Conservation (phyloP, 2,888 invertebrate genomes). For the Agrotis ipsilon region DNA sequence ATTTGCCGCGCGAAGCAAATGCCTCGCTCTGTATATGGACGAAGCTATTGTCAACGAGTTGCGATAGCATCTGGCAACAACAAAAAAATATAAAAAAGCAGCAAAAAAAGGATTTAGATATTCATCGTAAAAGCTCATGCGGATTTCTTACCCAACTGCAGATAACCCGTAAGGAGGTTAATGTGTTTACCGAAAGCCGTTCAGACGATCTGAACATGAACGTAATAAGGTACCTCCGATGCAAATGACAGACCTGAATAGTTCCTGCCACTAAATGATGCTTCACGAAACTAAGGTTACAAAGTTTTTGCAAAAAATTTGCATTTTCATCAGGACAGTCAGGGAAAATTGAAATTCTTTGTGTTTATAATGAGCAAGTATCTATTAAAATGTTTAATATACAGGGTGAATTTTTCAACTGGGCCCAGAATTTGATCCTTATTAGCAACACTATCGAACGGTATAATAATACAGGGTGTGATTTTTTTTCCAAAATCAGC, state of each 20-base stretch:
- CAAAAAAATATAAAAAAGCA: background rate
- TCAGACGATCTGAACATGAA: slow-evolving; percentile 45
- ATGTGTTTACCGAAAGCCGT: slow-evolving; percentile 56
- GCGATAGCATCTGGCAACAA: background rate
- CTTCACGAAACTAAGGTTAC: slow-evolving; percentile 16
- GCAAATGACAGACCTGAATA: slow-evolving; percentile 55
- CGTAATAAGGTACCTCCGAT: slow-evolving; percentile 55
- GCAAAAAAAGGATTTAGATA: slow-evolving; percentile 14
- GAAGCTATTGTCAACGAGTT: background rate
- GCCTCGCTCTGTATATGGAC: too few species aligned
- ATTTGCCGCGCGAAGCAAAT: too few species aligned
- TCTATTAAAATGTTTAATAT: too few species aligned
- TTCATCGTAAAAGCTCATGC: background rate
- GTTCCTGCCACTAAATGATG: slow-evolving; percentile 43
- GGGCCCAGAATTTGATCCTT: too few species aligned
- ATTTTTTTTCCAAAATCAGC: too few species aligned
- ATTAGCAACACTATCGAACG: too few species aligned
- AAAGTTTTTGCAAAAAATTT: slow-evolving; percentile 16
- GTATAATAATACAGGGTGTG: too few species aligned
- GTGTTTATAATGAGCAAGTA: too few species aligned
- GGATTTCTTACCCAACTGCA: slow-evolving; percentile 41
- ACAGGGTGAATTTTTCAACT: too few species aligned
- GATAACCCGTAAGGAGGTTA: slow-evolving; percentile 56
- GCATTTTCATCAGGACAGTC: background rate
- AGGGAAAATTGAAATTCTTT: background rate